Evolutionary conservation across 2,113 vertebrate species (phyloP).

Genomic region (Osmerus mordax): DNA sequence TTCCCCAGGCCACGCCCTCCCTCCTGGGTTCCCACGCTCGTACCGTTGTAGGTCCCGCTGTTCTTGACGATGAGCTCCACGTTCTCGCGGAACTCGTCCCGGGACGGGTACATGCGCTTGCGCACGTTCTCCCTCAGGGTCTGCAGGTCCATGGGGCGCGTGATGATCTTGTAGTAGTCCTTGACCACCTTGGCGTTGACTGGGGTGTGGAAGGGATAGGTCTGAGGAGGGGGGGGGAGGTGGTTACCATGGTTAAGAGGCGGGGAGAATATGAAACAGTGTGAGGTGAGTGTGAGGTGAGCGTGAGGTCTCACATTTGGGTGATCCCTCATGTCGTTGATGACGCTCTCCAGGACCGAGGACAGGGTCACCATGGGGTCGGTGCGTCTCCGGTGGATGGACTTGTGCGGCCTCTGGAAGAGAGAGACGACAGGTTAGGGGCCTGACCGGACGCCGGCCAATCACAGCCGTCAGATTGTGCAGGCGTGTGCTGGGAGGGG

Average conservation of each 20-base stretch:
- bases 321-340: slow-evolving; percentile 96
- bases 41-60: slow-evolving; percentile 94
- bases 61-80: slow-evolving; percentile 96
- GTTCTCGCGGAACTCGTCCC: slow-evolving; percentile 93
- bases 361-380: slow-evolving; percentile 98
- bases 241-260: background rate
- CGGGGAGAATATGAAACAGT: background rate
- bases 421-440: background rate
- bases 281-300: too few species aligned
- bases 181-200: slow-evolving; percentile 96
- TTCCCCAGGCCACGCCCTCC: too few species aligned
- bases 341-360: slow-evolving; percentile 91
- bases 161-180: slow-evolving; percentile 98
- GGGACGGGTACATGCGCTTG: slow-evolving; percentile 89
- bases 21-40: slow-evolving; percentile 4
- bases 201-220: slow-evolving; percentile 95
- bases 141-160: slow-evolving; percentile 95
- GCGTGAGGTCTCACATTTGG: slow-evolving; percentile 79
- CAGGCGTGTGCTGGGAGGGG: too few species aligned
- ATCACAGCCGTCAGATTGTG: too few species aligned
- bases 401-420: slow-evolving; percentile 91
- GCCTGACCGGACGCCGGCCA: background rate
- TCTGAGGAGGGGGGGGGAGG: slow-evolving; percentile 66
- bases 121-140: slow-evolving; percentile 95
- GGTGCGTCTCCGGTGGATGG: slow-evolving; percentile 93